Base-by-base conservation (phyloP, 2,888 invertebrate species). In the Ptychoptera albimana region DNA sequence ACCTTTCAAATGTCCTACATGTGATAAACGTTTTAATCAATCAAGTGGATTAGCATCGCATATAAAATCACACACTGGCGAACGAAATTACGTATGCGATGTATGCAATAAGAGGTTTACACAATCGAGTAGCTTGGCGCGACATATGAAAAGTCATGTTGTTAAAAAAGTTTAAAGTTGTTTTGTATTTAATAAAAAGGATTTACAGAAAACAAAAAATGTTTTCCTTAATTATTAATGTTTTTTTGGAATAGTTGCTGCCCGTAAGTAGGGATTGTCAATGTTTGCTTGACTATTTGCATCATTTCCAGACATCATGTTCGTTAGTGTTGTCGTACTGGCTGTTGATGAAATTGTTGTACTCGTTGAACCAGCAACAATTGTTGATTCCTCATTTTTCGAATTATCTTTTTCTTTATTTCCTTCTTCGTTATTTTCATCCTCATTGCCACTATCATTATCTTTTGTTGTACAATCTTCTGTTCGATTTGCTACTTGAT, bases 211-310 rank as follows among this genome's bases (percentile, higher is more conserved):
- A 23, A 23, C 23, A 23, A 23, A 23, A 23, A 23, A 23, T 23
- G 23, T 23, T 23, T 31, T 31, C 31, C 31, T 40, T 32, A 31
- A 31, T 11, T 31, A 43, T 48, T 60, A 64, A 11, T 55, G 48
- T 29, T 63, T 61, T 51, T 64, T 65, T 1, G 65, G 64, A 39
- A 66, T 45, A 4, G 63, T 64, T 1, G 65, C 66, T 2, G 66
- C 63, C 15, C 75, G 64, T 15, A 84, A 66, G 59, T 81, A 84
- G 0, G 83, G 83, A 68, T 84, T 84, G 60, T 84, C 83, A 50
- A 82, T 80, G 11, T 73, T 75, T 13, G 64, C 64, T 55, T 65
- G 64, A 32, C 64, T 64, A 44, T 63, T 64, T 0, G 64, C 61
- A 60, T 70, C 59, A 57, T 64, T 59, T 34, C 36, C 11, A 30